These are phyloP conservation scores for Nemotelus nigrinus DNA, from an alignment of 2,888 invertebrate genomes.

Conservation along the genomic window DNA sequence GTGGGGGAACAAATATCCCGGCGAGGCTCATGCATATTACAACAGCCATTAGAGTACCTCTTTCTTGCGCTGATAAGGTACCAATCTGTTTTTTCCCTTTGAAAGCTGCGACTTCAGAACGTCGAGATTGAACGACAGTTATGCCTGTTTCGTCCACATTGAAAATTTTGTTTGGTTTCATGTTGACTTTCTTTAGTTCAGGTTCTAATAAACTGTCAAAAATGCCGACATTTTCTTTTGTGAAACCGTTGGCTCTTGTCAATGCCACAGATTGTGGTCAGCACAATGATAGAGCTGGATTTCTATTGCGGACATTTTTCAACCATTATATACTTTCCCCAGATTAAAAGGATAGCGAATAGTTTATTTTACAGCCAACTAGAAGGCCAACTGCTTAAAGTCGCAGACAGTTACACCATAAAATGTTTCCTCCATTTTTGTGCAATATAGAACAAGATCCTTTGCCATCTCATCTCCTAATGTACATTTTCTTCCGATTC, in stretches of 20 bases:
- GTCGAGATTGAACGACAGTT: too few relatives aligned
- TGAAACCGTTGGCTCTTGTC: background rate
- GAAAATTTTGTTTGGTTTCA: conserved; percentile 1
- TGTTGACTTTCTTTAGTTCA: background rate
- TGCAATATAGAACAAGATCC: background rate
- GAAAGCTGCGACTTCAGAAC: background rate
- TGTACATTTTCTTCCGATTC: background rate
- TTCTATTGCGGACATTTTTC: background rate
- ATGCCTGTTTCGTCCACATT: too few relatives aligned
- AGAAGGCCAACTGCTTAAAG: background rate
- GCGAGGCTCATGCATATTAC: too few relatives aligned
- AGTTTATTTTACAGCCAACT: background rate
- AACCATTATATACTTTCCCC: background rate
- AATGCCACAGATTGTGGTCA: background rate
- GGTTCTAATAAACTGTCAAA: background rate
- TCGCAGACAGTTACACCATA: background rate
- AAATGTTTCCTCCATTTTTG: background rate
- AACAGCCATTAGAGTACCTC: background rate
- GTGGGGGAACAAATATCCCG: too few relatives aligned
- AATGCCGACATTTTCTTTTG: background rate
- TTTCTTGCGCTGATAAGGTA: too few relatives aligned
- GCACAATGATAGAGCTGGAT: background rate
- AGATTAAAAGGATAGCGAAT: background rate
- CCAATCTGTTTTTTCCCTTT: background rate
- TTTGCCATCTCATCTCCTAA: background rate